Base-by-base conservation (phyloP, 2,888 invertebrate genomes). In the Slavum lentiscoides region DNA sequence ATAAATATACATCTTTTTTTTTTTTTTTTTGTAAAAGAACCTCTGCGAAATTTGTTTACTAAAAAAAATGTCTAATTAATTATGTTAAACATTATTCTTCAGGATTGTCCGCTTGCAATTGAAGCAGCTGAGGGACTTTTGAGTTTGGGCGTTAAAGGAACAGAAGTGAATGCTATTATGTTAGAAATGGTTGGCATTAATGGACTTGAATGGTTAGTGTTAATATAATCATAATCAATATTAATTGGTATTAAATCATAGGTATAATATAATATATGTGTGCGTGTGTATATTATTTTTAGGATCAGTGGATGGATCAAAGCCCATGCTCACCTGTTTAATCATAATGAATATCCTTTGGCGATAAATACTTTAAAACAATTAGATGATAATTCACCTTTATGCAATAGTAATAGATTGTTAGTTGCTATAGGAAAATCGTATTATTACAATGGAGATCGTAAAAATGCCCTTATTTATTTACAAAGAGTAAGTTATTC, bases 61-160 rank as follows among this genome's bases (percentile, higher is more conserved):
- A 43, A 43, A 49, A 49, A 43, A 2, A 49, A 49, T 49, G 6
- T 49, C 15, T 49, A 49, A 1, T 49, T 13, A 11, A 49, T 13
- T 49, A 43, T 49, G 8, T 49, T 49, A 49, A 43, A 43, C 9
- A 9, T 7, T 39, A 9, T 49, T 72, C 75, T 83, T 67, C 84
- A 89, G 86, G 91, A 91, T 84, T 91, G 91, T 85, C 94, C 94
- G 0, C 87, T 93, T 85, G 92, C 94, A 0, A 84, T 94, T 82
- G 92, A 92, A 84, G 92, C 93, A 9, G 91, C 92, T 4, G 91
- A 92, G 85, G 91, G 91, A 81, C 87, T 94, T 37, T 86, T 94
- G 73, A 89, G 90, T 82, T 86, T 94, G 68, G 93, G 93, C 2
- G 89, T 91, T 21, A 90, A 92, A 86, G 92, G 92, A 21, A 89